Evolutionary conservation across 2,888 invertebrate species (phyloP).

Genomic region (Xestia xanthographa): DNA sequence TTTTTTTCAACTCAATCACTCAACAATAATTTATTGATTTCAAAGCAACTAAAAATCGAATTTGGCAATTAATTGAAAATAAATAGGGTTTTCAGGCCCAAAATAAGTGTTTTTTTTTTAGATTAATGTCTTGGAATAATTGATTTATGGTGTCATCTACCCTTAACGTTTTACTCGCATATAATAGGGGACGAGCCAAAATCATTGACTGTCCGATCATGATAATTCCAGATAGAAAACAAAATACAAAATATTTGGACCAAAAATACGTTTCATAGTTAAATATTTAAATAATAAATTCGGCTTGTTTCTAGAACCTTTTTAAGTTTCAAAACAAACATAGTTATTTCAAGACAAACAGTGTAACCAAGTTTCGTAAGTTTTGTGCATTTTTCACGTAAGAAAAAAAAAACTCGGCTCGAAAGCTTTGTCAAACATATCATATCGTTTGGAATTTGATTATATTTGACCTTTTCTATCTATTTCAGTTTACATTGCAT

Average conservation of each 20-base stretch:
- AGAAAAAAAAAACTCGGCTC: constrained; percentile 12
- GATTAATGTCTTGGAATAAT: no score
- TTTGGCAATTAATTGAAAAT: no score
- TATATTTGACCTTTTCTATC: constrained; percentile 10
- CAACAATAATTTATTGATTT: no score
- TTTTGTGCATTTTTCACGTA: constrained; percentile 18
- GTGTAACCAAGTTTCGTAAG: not conserved
- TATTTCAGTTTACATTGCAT: constrained; percentile 14
- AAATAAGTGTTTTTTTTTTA: no score
- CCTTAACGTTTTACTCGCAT: no score
- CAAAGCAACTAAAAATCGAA: no score
- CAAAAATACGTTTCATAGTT: not conserved
- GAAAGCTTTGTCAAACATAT: constrained; percentile 4
- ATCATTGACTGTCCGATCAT: no score
- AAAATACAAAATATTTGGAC: not conserved
- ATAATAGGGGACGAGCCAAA: no score
- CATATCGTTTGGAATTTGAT: constrained; percentile 35
- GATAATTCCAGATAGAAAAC: not conserved
- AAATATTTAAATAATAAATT: not conserved
- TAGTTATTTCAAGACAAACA: constrained; percentile 1
- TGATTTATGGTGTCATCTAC: no score
- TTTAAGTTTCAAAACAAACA: not conserved
- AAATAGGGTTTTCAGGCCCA: no score
- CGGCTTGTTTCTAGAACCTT: not conserved
- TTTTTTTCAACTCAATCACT: no score